Conservation (phyloP, 1,140 invertebrate species). For the Macrobrachium rosenbergii region DNA sequence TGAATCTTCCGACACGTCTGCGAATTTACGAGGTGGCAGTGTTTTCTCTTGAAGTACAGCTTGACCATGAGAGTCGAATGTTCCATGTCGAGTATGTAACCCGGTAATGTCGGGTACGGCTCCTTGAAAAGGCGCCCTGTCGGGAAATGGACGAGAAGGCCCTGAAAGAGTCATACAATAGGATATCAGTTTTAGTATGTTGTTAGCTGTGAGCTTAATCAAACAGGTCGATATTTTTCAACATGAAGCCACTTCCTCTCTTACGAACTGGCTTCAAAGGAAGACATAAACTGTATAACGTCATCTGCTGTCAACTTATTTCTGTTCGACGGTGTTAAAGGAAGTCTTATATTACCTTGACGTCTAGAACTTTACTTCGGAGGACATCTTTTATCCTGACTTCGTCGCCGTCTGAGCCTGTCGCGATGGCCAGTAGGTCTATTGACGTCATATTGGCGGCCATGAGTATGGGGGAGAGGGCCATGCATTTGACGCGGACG, state of each 20-base stretch:
- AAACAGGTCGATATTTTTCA: too few relatives aligned
- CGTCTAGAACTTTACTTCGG: not conserved
- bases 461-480: constrained; percentile 30
- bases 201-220: too few relatives aligned
- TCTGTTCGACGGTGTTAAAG: not conserved
- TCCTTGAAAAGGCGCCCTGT: constrained; percentile 12
- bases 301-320: too few relatives aligned
- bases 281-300: too few relatives aligned
- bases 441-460: constrained; percentile 44
- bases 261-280: too few relatives aligned
- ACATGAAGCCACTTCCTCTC: too few relatives aligned
- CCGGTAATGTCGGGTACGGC: constrained; percentile 18
- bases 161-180: not conserved
- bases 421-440: constrained; percentile 31
- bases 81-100: constrained; percentile 47
- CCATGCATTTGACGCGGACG: constrained; percentile 10
- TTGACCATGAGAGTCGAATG: constrained; percentile 41
- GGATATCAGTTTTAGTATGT: not conserved
- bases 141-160: constrained; percentile 31
- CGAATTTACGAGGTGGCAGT: constrained; percentile 6
- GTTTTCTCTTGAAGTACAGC: constrained; percentile 23
- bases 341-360: constrained; percentile 26
- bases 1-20: constrained; percentile 5
- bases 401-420: constrained; percentile 15
- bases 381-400: constrained; percentile 26